Evolutionary conservation across 2,797 vertebrate genomes (phyloP).

Genomic region (Notamacropus eugenii): DNA sequence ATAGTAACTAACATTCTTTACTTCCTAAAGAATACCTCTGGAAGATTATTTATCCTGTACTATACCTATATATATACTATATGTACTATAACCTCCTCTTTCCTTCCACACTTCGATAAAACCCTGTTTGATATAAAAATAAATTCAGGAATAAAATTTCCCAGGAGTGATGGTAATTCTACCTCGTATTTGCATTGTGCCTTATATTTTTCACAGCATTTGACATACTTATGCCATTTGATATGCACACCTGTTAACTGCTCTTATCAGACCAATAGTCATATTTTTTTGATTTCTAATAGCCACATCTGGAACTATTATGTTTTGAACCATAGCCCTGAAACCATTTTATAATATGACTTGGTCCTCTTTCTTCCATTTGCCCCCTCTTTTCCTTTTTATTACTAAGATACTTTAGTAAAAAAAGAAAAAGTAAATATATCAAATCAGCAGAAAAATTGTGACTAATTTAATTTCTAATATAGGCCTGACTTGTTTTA

Average conservation of each 20-base stretch:
- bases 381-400: constrained; percentile 15
- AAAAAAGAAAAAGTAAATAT: constrained; percentile 1
- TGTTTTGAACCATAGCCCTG: constrained; percentile 34
- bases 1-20: constrained; percentile 37
- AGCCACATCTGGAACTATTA: background rate
- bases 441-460: constrained; percentile 12
- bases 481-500: constrained; percentile 9
- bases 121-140: background rate
- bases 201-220: constrained; percentile 43
- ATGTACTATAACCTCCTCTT: no score
- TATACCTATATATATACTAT: no score
- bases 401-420: constrained; percentile 35
- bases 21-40: constrained; percentile 11
- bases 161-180: background rate
- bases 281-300: background rate
- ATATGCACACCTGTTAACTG: constrained; percentile 36
- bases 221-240: constrained; percentile 38
- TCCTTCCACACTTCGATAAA: no score
- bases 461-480: constrained; percentile 12
- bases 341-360: constrained; percentile 10
- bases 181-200: background rate
- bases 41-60: constrained; percentile 34
- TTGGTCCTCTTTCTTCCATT: background rate
- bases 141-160: background rate
- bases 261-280: constrained; percentile 13